Percentiles rank a stretch among this genome's conserved stretches.
Evolutionary conservation across 1,140 invertebrate species (phyloP).

Genomic region (Drosophila nannoptera): DNA sequence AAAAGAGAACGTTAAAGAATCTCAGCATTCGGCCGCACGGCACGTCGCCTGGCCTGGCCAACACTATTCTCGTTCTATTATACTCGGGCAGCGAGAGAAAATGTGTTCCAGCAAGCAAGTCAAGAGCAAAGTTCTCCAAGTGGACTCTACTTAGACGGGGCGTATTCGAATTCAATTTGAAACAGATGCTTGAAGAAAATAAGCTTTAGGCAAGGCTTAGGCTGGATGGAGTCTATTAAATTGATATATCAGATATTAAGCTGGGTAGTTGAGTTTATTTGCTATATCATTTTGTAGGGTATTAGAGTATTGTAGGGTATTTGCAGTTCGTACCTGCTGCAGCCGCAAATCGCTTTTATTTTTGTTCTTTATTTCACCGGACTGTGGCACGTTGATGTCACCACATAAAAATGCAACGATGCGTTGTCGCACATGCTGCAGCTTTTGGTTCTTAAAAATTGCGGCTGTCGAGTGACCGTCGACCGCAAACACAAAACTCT

Average conservation of each 20-base stretch:
- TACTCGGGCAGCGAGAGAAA: slow-evolving; percentile 2
- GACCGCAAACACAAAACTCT: slow-evolving; percentile 46
- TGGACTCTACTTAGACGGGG: neutral
- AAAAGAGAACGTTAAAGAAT: slow-evolving; percentile 22
- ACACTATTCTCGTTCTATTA: slow-evolving; percentile 23
- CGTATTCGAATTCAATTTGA: neutral
- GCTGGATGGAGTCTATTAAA: too few relatives aligned
- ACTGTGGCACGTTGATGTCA: slow-evolving; percentile 50
- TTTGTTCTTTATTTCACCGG: slow-evolving; percentile 23
- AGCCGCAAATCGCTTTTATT: neutral
- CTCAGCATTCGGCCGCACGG: slow-evolving; percentile 43
- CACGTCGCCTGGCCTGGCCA: slow-evolving; percentile 38
- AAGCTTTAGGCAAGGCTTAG: too few relatives aligned
- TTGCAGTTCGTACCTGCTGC: too few relatives aligned
- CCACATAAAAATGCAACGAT: slow-evolving; percentile 55
- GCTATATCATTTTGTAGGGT: neutral
- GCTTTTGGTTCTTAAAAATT: slow-evolving; percentile 53
- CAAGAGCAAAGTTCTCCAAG: neutral
- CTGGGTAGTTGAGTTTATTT: too few relatives aligned
- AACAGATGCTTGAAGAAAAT: neutral
- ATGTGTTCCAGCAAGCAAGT: neutral
- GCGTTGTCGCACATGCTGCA: slow-evolving; percentile 51
- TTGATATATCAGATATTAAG: too few relatives aligned
- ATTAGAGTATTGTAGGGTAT: too few relatives aligned
- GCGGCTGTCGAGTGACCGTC: slow-evolving; percentile 44